Percentiles rank a stretch among this genome's conserved stretches.
Conservation (phyloP, 2,797 vertebrate species). For the Hoplostethus atlanticus region DNA sequence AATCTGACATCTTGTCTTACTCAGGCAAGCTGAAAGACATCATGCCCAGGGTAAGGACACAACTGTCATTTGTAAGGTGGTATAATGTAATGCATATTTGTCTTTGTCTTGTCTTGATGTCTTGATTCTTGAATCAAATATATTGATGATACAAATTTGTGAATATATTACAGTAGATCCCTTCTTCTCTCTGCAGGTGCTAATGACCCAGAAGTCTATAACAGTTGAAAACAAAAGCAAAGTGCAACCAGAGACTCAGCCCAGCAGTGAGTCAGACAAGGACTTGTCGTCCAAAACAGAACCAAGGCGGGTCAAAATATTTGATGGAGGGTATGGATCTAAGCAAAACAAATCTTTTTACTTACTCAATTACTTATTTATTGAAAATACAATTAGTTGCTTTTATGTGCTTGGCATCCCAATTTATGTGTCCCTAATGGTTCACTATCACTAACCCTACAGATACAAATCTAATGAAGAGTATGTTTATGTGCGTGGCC, state of each 20-base stretch:
- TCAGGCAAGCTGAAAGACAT: slow-evolving; percentile 94
- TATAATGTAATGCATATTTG: not conserved
- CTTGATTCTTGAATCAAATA: slow-evolving; percentile 10
- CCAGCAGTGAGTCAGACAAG: slow-evolving; percentile 92
- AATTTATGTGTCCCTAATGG: not conserved
- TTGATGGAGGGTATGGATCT: slow-evolving; percentile 95
- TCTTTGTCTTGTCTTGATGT: not conserved
- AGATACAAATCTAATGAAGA: slow-evolving; percentile 99
- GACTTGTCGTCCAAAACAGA: slow-evolving; percentile 90
- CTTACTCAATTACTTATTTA: not conserved
- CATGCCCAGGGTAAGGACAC: slow-evolving; percentile 88
- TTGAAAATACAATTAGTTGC: not conserved
- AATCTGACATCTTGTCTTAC: slow-evolving; percentile 93
- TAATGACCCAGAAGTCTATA: slow-evolving; percentile 86
- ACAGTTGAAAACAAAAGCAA: slow-evolving; percentile 89
- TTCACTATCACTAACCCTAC: slow-evolving; percentile 36
- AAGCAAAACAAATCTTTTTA: not conserved
- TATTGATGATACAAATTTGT: slow-evolving; percentile 5
- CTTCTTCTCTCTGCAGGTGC: slow-evolving; percentile 73
- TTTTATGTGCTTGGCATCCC: not conserved
- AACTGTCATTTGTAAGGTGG: not conserved
- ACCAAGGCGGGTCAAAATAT: slow-evolving; percentile 97
- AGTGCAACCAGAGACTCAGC: slow-evolving; percentile 87
- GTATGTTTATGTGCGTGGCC: slow-evolving; percentile 96
- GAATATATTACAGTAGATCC: not conserved